These are phyloP conservation scores for Morone chrysops DNA, from an alignment of 2,113 vertebrate species.

Conservation along the genomic window DNA sequence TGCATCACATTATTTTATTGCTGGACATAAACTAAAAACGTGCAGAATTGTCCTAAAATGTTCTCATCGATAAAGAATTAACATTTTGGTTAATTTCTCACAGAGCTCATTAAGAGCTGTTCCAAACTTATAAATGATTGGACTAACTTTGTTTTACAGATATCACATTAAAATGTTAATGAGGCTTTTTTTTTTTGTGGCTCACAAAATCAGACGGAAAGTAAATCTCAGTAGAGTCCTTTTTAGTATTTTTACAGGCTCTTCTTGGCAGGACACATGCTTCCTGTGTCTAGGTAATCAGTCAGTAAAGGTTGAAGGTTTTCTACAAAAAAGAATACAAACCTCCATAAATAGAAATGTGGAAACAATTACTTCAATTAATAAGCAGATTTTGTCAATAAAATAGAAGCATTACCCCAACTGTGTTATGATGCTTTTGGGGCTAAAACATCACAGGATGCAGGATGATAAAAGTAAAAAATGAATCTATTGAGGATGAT, in stretches of 20 bases:
- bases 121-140: conserved; percentile 14
- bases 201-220: neutral
- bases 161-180: conserved; percentile 30
- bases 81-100: conserved; percentile 9
- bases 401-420: neutral
- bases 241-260: conserved; percentile 17
- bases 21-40: neutral
- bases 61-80: neutral
- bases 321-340: neutral
- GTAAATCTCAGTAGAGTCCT: neutral
- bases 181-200: conserved; percentile 16
- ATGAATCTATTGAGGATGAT: neutral
- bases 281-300: neutral
- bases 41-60: neutral
- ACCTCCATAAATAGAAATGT: neutral
- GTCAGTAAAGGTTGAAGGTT: neutral
- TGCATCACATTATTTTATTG: neutral
- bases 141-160: conserved; percentile 13
- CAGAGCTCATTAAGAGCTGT: conserved; percentile 30
- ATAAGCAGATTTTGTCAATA: neutral
- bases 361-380: neutral
- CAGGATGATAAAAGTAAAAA: no score
- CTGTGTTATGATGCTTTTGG: neutral
- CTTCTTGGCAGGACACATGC: conserved; percentile 11
- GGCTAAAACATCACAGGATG: no score